These are phyloP conservation scores for Pogona vitticeps DNA, from an alignment of 2,113 vertebrate genomes.

Conservation along the genomic window DNA sequence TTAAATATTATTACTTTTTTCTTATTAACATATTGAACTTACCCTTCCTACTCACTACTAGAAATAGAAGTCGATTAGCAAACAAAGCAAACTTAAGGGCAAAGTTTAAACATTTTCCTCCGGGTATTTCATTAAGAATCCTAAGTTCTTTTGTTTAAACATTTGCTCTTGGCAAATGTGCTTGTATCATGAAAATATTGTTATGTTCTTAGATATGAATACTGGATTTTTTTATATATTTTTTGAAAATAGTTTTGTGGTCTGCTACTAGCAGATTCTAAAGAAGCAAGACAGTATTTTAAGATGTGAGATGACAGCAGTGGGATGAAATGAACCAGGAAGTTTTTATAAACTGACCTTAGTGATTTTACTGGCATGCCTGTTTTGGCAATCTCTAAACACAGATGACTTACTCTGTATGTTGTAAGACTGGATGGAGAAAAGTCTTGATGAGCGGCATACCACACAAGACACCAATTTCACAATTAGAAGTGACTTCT, in stretches of 20 bases:
- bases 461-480: no score
- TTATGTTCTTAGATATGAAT: conserved; percentile 80
- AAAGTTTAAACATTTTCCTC: conserved; percentile 83
- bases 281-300: conserved; percentile 43
- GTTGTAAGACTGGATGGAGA: background rate
- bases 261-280: conserved; percentile 60
- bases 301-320: background rate
- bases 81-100: conserved; percentile 83
- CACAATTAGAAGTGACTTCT: no score
- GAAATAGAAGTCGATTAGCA: conserved; percentile 84
- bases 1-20: conserved; percentile 90
- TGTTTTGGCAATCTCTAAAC: background rate
- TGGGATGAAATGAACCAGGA: background rate
- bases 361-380: background rate
- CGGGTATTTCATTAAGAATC: conserved; percentile 81
- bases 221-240: conserved; percentile 69
- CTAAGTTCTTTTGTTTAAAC: conserved; percentile 83
- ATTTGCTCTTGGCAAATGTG: conserved; percentile 82
- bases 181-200: conserved; percentile 84
- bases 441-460: no score
- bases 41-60: conserved; percentile 77
- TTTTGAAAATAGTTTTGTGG: conserved; percentile 71
- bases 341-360: background rate
- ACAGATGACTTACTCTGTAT: no score
- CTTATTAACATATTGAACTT: conserved; percentile 86